A percentile compares a stretch with the other conserved stretches of the same genome.
Evolutionary conservation across 2,113 vertebrate genomes (phyloP).

Genomic region (Dissostichus mawsoni): DNA sequence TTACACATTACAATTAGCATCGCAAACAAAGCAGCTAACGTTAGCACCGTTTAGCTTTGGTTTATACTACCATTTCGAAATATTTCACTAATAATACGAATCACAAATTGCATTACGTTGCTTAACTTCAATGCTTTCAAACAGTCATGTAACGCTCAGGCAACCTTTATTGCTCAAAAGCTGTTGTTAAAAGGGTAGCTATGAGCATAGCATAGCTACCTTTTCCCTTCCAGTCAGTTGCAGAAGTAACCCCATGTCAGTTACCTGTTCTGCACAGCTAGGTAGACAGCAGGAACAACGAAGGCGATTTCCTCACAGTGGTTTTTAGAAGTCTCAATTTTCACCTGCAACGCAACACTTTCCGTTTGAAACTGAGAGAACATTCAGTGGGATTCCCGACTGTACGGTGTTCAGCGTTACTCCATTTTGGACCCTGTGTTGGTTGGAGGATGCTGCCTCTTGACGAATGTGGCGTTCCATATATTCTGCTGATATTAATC

Average conservation of each 20-base stretch:
- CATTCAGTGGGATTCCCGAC: constrained; percentile 12
- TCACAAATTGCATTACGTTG: neutral
- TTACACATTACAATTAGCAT: constrained; percentile 8
- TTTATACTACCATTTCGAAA: neutral
- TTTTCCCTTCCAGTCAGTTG: neutral
- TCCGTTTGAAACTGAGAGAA: neutral
- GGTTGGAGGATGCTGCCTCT: neutral
- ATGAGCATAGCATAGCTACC: constrained; percentile 5
- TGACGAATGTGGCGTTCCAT: neutral
- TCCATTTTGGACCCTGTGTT: constrained; percentile 31
- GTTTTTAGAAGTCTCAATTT: neutral
- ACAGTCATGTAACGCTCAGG: neutral
- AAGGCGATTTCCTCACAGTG: neutral
- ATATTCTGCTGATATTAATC: neutral
- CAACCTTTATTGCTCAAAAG: neutral
- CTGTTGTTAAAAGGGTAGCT: neutral
- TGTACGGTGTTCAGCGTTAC: neutral
- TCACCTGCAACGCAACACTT: neutral
- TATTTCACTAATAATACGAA: too few relatives aligned
- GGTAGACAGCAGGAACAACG: constrained; percentile 1
- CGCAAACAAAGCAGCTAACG: constrained; percentile 7
- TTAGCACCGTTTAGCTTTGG: neutral
- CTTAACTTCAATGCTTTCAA: accelerated
- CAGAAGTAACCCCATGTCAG: constrained; percentile 5
- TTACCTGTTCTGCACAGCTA: constrained; percentile 42